Base-by-base conservation (phyloP, 1,140 invertebrate genomes). In the Metopolophium dirhodum region DNA sequence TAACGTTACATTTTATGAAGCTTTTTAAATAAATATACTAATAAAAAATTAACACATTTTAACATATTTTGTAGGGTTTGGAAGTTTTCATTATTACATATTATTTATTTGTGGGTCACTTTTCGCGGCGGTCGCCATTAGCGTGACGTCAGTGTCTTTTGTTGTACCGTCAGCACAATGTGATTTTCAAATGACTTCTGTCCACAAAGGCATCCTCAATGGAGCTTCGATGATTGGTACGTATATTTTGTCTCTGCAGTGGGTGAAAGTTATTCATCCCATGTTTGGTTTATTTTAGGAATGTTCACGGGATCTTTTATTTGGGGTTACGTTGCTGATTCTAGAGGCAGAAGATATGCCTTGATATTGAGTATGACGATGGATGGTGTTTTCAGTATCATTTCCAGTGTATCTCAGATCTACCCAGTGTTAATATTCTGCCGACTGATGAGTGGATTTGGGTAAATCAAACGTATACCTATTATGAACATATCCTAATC, bases 81-180 rank as follows among this genome's bases (percentile, higher is more conserved):
- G 98, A 94, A 97, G 97, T 95, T 99, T 99, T 95, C 98, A 99
- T 95, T 98, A 98, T 95, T 96, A 98, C 94, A 96, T 98, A 94
- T 96, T 99, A 95, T 96, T 97, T 94, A 97, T 98, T 95, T 98
- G 98, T 96, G 98, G 98, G 93, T 97, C 98, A 95, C 98, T 98
- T 94, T 98, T 98, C 95, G 98, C 98, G 85, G 98, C 98, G 95
- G 98, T 99, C 96, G 98, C 99, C 96, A 98, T 99, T 96, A 98
- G 99, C 95, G 97, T 99, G 95, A 98, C 98, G 94, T 98, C 98
- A 90, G 98, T 98, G 97, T 98, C 98, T 93, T 99, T 99, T 96
- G 97, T 99, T 95, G 95, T 99, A 88, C 98, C 98, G 68, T 98
- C 98, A 94, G 98, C 98, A 91, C 97, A 98, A 95, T 98, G 98